Evolutionary conservation across 2,113 vertebrate species (phyloP).

Genomic region (Aldabrachelys gigantea): DNA sequence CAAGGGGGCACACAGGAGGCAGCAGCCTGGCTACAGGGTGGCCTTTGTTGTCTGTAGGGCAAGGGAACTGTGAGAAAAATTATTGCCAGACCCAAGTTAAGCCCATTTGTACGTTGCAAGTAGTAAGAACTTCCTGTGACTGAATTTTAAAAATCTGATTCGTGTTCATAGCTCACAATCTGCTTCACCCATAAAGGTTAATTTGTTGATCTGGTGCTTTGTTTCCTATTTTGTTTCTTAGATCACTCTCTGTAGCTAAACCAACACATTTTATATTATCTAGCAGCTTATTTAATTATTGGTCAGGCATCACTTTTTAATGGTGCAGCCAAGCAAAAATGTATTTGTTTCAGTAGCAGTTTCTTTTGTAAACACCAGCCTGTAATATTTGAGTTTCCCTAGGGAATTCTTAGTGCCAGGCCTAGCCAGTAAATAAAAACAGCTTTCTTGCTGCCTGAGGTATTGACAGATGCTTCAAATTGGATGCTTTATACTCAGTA

Average conservation of each 20-base stretch:
- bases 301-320: constrained; percentile 66
- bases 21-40: neutral
- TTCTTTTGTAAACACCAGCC: constrained; percentile 49
- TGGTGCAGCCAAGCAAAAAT: constrained; percentile 65
- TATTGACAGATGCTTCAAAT: constrained; percentile 74
- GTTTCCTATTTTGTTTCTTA: constrained; percentile 52
- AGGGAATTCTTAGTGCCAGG: constrained; percentile 55
- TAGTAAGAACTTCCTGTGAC: neutral
- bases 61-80: rapidly evolving
- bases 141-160: neutral
- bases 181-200: constrained; percentile 59
- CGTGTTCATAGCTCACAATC: constrained; percentile 7
- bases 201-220: constrained; percentile 50
- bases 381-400: constrained; percentile 60
- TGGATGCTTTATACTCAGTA: constrained; percentile 22
- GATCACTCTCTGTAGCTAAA: constrained; percentile 49
- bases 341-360: constrained; percentile 56
- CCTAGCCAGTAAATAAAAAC: constrained; percentile 56
- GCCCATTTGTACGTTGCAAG: neutral
- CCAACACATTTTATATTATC: constrained; percentile 42
- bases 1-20: neutral
- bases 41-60: neutral
- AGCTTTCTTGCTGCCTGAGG: constrained; percentile 56
- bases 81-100: neutral
- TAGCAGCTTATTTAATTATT: constrained; percentile 68